These are phyloP conservation scores for Azorinus chamasolen DNA, from an alignment of 2,888 invertebrate species.

Conservation along the genomic window DNA sequence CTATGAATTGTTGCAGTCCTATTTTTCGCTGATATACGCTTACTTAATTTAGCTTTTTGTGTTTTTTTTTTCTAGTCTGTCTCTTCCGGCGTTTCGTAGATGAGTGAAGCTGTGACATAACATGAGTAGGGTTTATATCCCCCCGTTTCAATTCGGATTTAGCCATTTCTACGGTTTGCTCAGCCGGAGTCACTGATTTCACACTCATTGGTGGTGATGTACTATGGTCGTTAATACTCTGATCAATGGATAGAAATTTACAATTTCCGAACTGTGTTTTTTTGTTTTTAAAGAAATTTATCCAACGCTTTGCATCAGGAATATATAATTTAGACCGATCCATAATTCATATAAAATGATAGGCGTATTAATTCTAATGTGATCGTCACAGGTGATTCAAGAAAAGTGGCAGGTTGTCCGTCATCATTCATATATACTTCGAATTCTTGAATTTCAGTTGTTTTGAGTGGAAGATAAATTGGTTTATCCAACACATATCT, in stretches of 20 bases:
- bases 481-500: constrained; percentile 38
- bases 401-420: constrained; percentile 41
- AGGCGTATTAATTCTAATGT: constrained; percentile 55
- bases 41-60: too few relatives aligned
- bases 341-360: constrained; percentile 43
- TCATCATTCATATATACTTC: constrained; percentile 39
- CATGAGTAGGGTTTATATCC: constrained; percentile 33
- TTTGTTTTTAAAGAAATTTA: constrained; percentile 25
- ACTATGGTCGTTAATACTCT: too few relatives aligned
- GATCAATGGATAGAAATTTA: too few relatives aligned
- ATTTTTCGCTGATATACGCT: too few relatives aligned
- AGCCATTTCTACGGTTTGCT: constrained; percentile 42
- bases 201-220: too few relatives aligned
- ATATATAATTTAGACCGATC: constrained; percentile 16
- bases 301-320: constrained; percentile 26
- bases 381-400: constrained; percentile 38
- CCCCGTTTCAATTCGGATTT: constrained; percentile 47
- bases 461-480: constrained; percentile 48
- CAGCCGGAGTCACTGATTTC: constrained; percentile 34
- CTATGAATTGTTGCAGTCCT: constrained; percentile 1
- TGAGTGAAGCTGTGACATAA: constrained; percentile 13
- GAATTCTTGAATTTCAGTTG: constrained; percentile 34
- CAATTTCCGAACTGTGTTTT: too few relatives aligned
- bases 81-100: neutral
- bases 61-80: too few relatives aligned